These are phyloP conservation scores for Oreochromis aureus DNA, from an alignment of 2,113 vertebrate species.

Conservation along the genomic window DNA sequence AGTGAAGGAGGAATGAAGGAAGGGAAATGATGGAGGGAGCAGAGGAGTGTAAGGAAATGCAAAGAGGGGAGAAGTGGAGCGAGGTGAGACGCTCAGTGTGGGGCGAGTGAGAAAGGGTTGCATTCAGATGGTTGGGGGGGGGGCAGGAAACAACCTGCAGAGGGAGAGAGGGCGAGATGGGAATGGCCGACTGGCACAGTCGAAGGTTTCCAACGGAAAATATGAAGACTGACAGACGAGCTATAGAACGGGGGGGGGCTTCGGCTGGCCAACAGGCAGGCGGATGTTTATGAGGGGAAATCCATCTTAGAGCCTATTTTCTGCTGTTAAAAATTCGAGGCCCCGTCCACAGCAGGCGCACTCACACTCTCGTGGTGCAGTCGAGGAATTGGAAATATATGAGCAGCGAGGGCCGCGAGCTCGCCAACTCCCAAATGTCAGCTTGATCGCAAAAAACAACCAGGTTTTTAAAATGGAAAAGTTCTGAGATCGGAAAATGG, in stretches of 20 bases:
- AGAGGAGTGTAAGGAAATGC: not conserved
- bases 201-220: conserved; percentile 35
- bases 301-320: conserved; percentile 16
- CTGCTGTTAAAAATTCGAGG: not conserved
- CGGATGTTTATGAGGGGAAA: conserved; percentile 28
- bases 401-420: not conserved
- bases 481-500: not conserved
- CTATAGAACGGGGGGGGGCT: not conserved
- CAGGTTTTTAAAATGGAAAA: not conserved
- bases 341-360: not conserved
- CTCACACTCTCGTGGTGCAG: not conserved
- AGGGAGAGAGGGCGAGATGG: not conserved
- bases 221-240: not conserved
- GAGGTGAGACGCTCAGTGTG: not conserved
- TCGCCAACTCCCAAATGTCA: not conserved
- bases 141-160: not conserved
- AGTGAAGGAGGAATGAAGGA: not conserved
- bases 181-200: not conserved
- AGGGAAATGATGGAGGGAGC: not conserved
- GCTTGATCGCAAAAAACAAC: not conserved
- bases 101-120: not conserved
- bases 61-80: not conserved
- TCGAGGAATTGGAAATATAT: not conserved
- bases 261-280: not conserved
- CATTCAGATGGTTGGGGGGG: not conserved